Conservation (phyloP, 1,140 invertebrate genomes). For the Cataglyphis hispanica region DNA sequence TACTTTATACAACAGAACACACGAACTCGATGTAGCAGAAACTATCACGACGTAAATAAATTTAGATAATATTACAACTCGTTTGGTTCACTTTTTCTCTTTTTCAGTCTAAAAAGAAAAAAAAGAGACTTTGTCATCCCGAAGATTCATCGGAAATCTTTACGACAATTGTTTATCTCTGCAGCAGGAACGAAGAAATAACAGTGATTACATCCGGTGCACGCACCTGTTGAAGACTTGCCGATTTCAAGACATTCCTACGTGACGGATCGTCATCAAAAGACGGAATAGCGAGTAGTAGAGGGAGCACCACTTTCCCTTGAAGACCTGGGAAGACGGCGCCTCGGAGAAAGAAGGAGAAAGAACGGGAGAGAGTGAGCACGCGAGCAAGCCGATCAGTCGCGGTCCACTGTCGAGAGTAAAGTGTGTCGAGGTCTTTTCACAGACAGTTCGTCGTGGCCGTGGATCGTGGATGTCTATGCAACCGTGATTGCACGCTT, state of each 20-base stretch:
- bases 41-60: conserved; percentile 67
- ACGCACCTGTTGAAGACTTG: background rate
- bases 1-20: conserved; percentile 56
- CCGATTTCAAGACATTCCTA: background rate
- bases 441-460: conserved; percentile 82
- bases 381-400: conserved; percentile 68
- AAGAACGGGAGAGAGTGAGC: conserved; percentile 80
- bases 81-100: conserved; percentile 28
- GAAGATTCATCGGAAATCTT: background rate
- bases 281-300: conserved; percentile 25
- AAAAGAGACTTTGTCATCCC: background rate
- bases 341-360: conserved; percentile 72
- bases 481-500: conserved; percentile 48
- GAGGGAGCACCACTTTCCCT: conserved; percentile 85
- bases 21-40: conserved; percentile 60
- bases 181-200: background rate
- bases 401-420: conserved; percentile 58
- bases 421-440: conserved; percentile 87
- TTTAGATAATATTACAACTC: conserved; percentile 45
- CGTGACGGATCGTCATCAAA: conserved; percentile 69
- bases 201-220: background rate
- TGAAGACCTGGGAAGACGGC: conserved; percentile 79
- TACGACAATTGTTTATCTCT: background rate
- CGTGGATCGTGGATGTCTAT: conserved; percentile 30
- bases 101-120: background rate